A percentile compares a stretch with the other conserved stretches of the same genome.
Conservation (phyloP, 2,888 invertebrate species). For the Entomobrya proxima region DNA sequence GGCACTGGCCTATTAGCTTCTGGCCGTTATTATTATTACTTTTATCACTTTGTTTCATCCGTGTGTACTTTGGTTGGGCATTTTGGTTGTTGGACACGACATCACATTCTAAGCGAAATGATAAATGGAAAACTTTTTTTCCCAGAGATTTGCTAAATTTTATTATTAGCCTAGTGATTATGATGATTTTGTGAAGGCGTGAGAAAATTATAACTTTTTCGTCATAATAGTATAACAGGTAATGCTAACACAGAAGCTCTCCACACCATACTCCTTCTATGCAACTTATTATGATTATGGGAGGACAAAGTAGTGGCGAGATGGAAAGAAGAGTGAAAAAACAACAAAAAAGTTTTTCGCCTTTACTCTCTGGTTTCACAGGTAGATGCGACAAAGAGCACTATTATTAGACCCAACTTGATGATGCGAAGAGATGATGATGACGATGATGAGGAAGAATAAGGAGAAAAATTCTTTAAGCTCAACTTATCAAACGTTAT, state of each 20-base stretch:
- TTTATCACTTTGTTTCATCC: conserved; percentile 47
- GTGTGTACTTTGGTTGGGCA: conserved; percentile 61
- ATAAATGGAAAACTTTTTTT: conserved; percentile 36
- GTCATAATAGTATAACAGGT: conserved; percentile 51
- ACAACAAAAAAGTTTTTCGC: neutral
- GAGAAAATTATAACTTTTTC: conserved; percentile 66
- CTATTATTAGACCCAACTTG: conserved; percentile 61
- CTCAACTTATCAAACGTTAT: neutral
- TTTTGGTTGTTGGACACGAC: conserved; percentile 10
- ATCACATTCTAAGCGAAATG: neutral
- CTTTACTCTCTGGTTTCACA: conserved; percentile 51
- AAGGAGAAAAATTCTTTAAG: neutral
- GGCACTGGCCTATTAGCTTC: conserved; percentile 17
- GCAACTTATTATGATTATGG: conserved; percentile 27
- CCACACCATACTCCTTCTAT: neutral
- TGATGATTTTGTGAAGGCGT: conserved; percentile 67
- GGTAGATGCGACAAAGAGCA: conserved; percentile 60
- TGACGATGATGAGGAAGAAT: conserved; percentile 54
- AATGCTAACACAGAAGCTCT: conserved; percentile 45
- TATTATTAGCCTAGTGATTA: conserved; percentile 71
- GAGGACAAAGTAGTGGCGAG: neutral
- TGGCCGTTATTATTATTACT: conserved; percentile 27
- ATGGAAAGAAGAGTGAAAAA: neutral
- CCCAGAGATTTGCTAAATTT: conserved; percentile 67
- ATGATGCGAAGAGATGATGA: conserved; percentile 20